Evolutionary conservation across 2,797 vertebrate genomes (phyloP), one percentile per base, ranked within the genome.

Genomic region (Coregonus ussuriensis): DNA sequence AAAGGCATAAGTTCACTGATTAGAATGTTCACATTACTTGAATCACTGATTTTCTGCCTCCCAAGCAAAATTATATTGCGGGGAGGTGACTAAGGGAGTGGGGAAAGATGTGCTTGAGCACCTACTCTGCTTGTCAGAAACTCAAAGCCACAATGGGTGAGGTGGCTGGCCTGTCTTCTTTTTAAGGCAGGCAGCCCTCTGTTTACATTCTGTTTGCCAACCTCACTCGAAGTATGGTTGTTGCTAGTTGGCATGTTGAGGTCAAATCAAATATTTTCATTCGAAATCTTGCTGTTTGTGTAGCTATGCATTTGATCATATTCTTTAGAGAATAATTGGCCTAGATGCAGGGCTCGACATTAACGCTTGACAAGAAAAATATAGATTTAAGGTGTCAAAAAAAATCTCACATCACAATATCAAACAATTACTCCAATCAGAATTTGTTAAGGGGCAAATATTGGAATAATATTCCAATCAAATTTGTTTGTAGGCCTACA

Each of bases 21-120:
- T 77, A 83, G 82, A 87, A 89, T 66, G 78, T 63, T 0, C 1
- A 16, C 75, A 71, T 89, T 87, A 87, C 69, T 79, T 21, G 74
- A 90, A 79, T 88, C 82, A 74, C 54, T 14, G 76, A 81, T 70
- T 74, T 79, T 88, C 31, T 87, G 77, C 87, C 87, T 87, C 82
- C 82, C 78, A 84, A 90, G 81, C 81, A 90, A 80, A 77, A 82
- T 76, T 77, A 72, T 74, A 74, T 70, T 77, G 59, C 56, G 68
- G 54, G 56, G 66, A 81, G 66, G 62, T 74, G 67, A 37, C 31
- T 78, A 68, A 63, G 79, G 9, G 71, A 72, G 68, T 79, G 74
- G 81, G 75, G 25, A 47, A 70, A 37, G 68, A 70, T 37, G 33
- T 41, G 53, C 71, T 15, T 59, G 33, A 70, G 33, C 67, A 70